Conservation (phyloP, 2,113 vertebrate species). For the Crocuta crocuta region DNA sequence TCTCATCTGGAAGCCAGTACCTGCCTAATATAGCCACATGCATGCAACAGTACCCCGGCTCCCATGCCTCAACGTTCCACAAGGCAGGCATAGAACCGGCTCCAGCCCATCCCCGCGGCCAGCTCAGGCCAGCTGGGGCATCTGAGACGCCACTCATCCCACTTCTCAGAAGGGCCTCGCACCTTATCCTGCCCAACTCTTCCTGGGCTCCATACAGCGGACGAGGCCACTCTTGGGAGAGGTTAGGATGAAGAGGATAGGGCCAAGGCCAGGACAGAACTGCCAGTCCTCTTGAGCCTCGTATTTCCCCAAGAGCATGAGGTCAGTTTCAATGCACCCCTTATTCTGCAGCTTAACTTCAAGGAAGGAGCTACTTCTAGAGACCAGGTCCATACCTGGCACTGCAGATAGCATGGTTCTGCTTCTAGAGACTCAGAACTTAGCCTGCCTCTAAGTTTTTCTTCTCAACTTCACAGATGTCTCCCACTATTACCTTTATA, state of each 20-base stretch:
- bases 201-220: background rate
- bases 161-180: background rate
- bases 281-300: background rate
- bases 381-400: background rate
- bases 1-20: background rate
- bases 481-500: background rate
- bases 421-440: background rate
- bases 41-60: background rate
- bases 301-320: background rate
- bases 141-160: background rate
- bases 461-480: background rate
- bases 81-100: background rate
- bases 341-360: background rate
- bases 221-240: background rate
- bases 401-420: background rate
- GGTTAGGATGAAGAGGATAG: background rate
- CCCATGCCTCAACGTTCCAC: background rate
- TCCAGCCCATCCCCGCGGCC: too few species aligned
- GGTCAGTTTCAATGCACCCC: too few species aligned
- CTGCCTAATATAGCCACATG: background rate
- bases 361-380: background rate
- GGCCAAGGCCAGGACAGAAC: background rate
- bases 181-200: background rate
- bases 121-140: background rate
- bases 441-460: background rate